Conservation (phyloP, 2,113 vertebrate species). For the Pangasianodon hypophthalmus region DNA sequence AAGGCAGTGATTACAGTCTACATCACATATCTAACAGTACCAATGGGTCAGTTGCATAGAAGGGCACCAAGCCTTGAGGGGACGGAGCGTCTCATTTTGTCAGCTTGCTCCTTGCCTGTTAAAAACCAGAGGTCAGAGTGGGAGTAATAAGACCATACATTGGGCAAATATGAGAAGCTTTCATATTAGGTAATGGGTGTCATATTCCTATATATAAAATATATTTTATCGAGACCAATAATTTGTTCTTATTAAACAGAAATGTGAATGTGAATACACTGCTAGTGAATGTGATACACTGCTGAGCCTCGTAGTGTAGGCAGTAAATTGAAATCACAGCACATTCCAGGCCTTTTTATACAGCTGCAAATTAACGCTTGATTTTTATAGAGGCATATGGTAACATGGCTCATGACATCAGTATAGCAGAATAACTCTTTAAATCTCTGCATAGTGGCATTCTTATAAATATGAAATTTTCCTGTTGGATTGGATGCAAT, state of each 20-base stretch:
- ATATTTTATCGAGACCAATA: not conserved
- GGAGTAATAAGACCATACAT: not conserved
- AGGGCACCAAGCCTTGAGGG: constrained; percentile 77
- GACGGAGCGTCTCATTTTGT: constrained; percentile 62
- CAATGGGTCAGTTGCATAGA: constrained; percentile 91
- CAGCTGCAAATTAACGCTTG: constrained; percentile 21
- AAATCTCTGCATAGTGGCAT: not conserved
- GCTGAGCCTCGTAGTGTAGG: constrained; percentile 62
- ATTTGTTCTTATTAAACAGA: constrained; percentile 16
- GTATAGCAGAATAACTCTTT: not conserved
- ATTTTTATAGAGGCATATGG: constrained; percentile 21
- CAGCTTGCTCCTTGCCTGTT: constrained; percentile 14
- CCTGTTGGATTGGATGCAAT: not conserved
- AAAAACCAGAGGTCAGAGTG: not conserved
- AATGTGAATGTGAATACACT: too few species aligned
- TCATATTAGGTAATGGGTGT: not conserved
- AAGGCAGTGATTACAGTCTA: constrained; percentile 93
- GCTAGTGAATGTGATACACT: not conserved
- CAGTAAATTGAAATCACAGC: constrained; percentile 59
- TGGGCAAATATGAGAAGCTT: constrained; percentile 1
- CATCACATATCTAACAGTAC: constrained; percentile 84
- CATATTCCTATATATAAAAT: not conserved
- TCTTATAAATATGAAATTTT: not conserved
- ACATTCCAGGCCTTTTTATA: constrained; percentile 7
- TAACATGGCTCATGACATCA: constrained; percentile 13